These are phyloP conservation scores for Palloptera scutellata DNA, from an alignment of 2,888 invertebrate species.

Conservation along the genomic window DNA sequence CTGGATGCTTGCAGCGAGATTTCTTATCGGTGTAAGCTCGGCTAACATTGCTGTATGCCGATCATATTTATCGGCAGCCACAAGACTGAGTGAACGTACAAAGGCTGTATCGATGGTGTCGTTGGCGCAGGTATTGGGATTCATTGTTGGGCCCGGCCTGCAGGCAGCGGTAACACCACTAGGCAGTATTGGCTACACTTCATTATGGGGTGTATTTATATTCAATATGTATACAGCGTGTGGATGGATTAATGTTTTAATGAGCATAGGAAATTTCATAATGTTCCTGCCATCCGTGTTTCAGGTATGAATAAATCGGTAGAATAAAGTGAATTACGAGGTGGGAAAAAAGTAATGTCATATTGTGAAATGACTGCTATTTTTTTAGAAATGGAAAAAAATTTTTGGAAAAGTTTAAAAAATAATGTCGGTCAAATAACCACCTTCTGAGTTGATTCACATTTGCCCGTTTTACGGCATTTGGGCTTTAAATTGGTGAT, in stretches of 20 bases:
- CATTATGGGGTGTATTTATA: conserved; percentile 68
- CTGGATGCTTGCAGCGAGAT: conserved; percentile 80
- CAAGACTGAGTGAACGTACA: conserved; percentile 80
- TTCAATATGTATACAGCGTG: conserved; percentile 89
- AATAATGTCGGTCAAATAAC: no score
- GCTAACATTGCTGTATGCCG: conserved; percentile 86
- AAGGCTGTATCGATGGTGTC: conserved; percentile 85
- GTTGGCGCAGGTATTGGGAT: conserved; percentile 85
- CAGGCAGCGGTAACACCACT: conserved; percentile 83
- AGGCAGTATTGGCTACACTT: conserved; percentile 71
- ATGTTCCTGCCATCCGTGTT: conserved; percentile 80
- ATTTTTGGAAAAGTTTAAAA: no score
- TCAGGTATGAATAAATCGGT: conserved; percentile 62
- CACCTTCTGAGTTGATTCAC: no score
- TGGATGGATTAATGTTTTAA: conserved; percentile 83
- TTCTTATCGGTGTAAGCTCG: conserved; percentile 82
- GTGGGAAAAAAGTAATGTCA: no score
- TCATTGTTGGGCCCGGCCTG: conserved; percentile 84
- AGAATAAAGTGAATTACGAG: neutral
- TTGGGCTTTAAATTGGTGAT: no score
- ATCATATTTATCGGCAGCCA: conserved; percentile 85
- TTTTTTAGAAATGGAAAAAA: no score
- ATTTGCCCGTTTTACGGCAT: no score
- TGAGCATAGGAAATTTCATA: conserved; percentile 76
- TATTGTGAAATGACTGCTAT: no score